Evolutionary conservation across 2,888 invertebrate species (phyloP).

Genomic region (Seira ritae): DNA sequence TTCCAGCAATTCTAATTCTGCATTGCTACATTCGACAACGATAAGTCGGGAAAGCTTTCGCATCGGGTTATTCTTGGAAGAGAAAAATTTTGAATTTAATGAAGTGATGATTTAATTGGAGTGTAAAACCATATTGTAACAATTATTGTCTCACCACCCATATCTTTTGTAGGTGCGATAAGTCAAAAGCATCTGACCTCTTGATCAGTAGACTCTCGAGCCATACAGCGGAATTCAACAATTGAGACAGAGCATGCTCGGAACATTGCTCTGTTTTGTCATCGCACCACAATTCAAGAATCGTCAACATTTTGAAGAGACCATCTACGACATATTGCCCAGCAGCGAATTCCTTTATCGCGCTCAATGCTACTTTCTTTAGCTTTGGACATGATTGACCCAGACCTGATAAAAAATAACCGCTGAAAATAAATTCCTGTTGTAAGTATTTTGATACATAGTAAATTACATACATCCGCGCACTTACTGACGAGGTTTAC

Average conservation of each 20-base stretch:
- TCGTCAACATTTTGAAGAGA: slow-evolving; percentile 57
- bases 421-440: no score
- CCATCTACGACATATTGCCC: slow-evolving; percentile 24
- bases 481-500: slow-evolving; percentile 74
- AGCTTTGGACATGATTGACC: slow-evolving; percentile 74
- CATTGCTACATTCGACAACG: slow-evolving; percentile 74
- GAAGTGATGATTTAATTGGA: background rate
- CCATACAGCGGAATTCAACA: slow-evolving; percentile 73
- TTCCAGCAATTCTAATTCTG: slow-evolving; percentile 72
- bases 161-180: slow-evolving; percentile 73
- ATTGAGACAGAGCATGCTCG: slow-evolving; percentile 73
- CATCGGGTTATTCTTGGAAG: slow-evolving; percentile 74
- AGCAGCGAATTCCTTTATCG: slow-evolving; percentile 71
- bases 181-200: slow-evolving; percentile 73
- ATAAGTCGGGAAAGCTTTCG: slow-evolving; percentile 74
- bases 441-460: no score
- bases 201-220: slow-evolving; percentile 75
- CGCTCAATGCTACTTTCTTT: slow-evolving; percentile 75
- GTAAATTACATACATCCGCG: no score
- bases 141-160: slow-evolving; percentile 74
- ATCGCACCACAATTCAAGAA: slow-evolving; percentile 74
- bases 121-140: no score
- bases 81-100: background rate
- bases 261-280: slow-evolving; percentile 71
- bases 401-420: slow-evolving; percentile 74